Conservation (phyloP, 2,888 invertebrate genomes). For the Cerceris rybyensis region DNA sequence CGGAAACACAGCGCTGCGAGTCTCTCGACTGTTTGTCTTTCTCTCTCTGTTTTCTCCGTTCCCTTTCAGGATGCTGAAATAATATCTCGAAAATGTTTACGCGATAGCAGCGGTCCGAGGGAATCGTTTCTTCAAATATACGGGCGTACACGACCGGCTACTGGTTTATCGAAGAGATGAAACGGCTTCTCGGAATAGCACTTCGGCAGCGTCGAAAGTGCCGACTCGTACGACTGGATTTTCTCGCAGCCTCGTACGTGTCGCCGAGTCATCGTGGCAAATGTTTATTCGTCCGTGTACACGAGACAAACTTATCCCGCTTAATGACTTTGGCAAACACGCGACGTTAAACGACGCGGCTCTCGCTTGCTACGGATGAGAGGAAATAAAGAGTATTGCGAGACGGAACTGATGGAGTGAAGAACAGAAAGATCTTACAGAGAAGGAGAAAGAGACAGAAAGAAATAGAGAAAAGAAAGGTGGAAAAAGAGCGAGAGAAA, state of each 20-base stretch:
- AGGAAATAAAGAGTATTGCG: constrained; percentile 13
- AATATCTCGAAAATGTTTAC: constrained; percentile 32
- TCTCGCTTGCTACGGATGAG: constrained; percentile 29
- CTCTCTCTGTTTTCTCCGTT: neutral
- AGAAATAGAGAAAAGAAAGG: neutral
- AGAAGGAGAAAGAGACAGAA: constrained; percentile 6
- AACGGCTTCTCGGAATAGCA: constrained; percentile 41
- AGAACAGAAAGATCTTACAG: too few species aligned
- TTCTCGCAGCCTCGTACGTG: constrained; percentile 48
- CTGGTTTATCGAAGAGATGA: constrained; percentile 35
- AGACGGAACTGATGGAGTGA: neutral
- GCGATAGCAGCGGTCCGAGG: neutral
- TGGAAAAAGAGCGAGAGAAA: neutral
- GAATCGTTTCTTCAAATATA: constrained; percentile 18
- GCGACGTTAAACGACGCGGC: constrained; percentile 50
- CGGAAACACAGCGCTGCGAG: constrained; percentile 12
- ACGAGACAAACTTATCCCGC: constrained; percentile 62
- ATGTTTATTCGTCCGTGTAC: constrained; percentile 66
- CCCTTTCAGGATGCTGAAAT: constrained; percentile 11
- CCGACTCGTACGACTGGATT: constrained; percentile 19
- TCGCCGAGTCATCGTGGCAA: constrained; percentile 63
- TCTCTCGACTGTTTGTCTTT: neutral
- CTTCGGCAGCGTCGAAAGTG: constrained; percentile 33
- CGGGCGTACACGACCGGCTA: constrained; percentile 11
- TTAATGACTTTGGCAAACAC: constrained; percentile 68